These are phyloP conservation scores for Neoascia interrupta DNA, from an alignment of 2,888 invertebrate species.

Conservation along the genomic window DNA sequence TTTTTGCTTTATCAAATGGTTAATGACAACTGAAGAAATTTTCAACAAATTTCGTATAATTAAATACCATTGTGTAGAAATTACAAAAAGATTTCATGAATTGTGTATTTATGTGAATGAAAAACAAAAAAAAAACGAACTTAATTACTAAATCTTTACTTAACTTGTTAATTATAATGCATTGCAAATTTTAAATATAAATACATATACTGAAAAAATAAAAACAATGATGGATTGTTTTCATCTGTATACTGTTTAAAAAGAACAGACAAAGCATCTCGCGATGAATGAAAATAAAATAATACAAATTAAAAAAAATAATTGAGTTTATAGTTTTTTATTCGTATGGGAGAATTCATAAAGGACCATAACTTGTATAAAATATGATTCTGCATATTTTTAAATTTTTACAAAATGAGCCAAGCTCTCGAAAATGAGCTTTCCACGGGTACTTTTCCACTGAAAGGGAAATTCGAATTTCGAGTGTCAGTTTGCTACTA, in stretches of 20 bases:
- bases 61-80: constrained; percentile 43
- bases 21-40: constrained; percentile 45
- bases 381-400: too few relatives aligned
- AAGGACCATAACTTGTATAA: too few relatives aligned
- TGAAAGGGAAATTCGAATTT: too few relatives aligned
- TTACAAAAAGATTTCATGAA: constrained; percentile 36
- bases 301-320: too few relatives aligned
- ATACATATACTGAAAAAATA: constrained; percentile 5
- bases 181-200: constrained; percentile 41
- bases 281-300: constrained; percentile 47
- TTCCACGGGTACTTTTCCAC: too few relatives aligned
- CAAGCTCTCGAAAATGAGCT: too few relatives aligned
- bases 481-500: too few relatives aligned
- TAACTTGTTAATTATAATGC: constrained; percentile 60
- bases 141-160: constrained; percentile 63
- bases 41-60: constrained; percentile 20
- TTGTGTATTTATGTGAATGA: constrained; percentile 58
- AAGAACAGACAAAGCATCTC: constrained; percentile 14
- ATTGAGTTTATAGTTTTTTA: too few relatives aligned
- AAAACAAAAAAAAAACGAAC: constrained; percentile 20
- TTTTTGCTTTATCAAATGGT: constrained; percentile 18
- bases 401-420: too few relatives aligned
- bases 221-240: constrained; percentile 12
- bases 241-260: constrained; percentile 27
- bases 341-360: too few relatives aligned